Evolutionary conservation across 2,797 vertebrate genomes (phyloP).

Genomic region (Pipistrellus nathusii): DNA sequence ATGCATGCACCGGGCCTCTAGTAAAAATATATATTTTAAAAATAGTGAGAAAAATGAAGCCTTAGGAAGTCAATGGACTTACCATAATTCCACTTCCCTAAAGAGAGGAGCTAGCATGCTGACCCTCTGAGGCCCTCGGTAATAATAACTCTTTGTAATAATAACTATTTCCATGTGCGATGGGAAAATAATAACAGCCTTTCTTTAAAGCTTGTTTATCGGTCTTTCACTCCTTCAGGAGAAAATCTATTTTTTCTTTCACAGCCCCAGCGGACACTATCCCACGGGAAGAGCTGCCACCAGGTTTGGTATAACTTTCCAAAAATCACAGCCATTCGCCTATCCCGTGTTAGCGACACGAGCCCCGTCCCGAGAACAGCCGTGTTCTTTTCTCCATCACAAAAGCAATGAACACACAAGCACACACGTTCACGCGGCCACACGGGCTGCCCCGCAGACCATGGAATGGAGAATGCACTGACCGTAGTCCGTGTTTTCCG

Average conservation of each 20-base stretch:
- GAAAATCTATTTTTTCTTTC: not conserved
- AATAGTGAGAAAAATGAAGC: not conserved
- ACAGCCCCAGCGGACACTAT: not conserved
- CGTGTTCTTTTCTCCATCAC: not conserved
- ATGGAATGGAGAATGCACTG: constrained; percentile 83
- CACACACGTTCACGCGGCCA: constrained; percentile 56
- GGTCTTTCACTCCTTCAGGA: not conserved
- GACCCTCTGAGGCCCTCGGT: not conserved
- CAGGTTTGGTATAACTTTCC: not conserved
- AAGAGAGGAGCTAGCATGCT: not conserved
- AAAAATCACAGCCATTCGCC: not conserved
- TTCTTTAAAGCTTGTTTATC: not conserved
- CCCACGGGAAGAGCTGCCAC: not conserved
- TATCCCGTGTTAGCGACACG: not conserved
- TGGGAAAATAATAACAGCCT: not conserved
- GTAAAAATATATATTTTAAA: too few species aligned
- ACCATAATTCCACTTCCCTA: not conserved
- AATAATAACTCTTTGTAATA: not conserved
- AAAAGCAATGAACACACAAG: not conserved
- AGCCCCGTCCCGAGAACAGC: not conserved
- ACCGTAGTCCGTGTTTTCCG: constrained; percentile 98
- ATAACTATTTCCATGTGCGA: not conserved
- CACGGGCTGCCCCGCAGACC: constrained; percentile 44
- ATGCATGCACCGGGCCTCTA: too few species aligned
- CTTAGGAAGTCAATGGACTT: not conserved